Evolutionary conservation across 1,140 invertebrate species (phyloP), one percentile per base, ranked within the genome.

Genomic region (Aphaenogaster ashmeadi): DNA sequence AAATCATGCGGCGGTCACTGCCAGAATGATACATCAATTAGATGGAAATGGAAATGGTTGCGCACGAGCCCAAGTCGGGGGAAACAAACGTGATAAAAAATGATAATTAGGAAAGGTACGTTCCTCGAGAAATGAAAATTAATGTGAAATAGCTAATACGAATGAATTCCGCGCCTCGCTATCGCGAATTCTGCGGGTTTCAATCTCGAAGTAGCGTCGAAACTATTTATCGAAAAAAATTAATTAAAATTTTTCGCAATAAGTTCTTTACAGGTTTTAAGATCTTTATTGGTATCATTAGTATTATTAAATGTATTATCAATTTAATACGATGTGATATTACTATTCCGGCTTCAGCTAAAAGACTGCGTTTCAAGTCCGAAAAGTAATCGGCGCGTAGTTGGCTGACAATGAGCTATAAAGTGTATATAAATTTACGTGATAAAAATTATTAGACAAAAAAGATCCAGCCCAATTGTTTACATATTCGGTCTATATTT

Each of bases 11-110:
- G 18, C 64, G 72, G 75, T 81, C 56, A 47, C 36, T 47, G 58
- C 4, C 69, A 13, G 56, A 81, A 75, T 67, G 58, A 90, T 90
- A 80, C 67, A 81, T 90, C 89, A 88, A 90, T 90, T 90, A 90
- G 86, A 60, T 41, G 21, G 44, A 54, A 77, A 81, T 87, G 62
- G 62, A 87, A 62, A 33, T 21, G 44, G 50, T 47, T 67, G 15
- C 18, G 74, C 54, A 8, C 11, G 7, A 36, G 36, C 36, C 11
- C 47, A 27, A 72, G 52, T 33, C 27, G n/a, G 18, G 56, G 0
- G 13, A 69, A 81, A 58, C 36, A 74, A 74, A 60, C 27, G 41
- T 38, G 69, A 18, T 74, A 84, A 74, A 83, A 69, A 75, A 50
- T 74, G 27, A 47, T 84, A 36, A 84, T 84, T 50, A 36, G 33